Base-by-base conservation (phyloP, 2,888 invertebrate genomes). In the Parnassius smintheus region DNA sequence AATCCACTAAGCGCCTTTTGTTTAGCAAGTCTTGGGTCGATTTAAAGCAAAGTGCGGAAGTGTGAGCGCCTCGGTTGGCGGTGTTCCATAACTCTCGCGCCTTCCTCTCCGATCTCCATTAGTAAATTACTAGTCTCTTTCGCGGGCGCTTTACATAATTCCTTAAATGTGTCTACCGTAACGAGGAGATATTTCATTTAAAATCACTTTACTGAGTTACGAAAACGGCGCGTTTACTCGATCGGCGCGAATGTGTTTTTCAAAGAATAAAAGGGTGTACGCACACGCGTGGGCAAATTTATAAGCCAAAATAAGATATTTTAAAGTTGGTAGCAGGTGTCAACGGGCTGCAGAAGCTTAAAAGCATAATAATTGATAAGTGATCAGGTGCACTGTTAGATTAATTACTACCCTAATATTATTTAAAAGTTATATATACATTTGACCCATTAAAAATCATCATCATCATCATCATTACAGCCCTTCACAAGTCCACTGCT, bases 141-240 rank as follows among this genome's bases (percentile, higher is more conserved):
- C 55, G 22, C 55, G 44, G 45, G 54, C 10, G 45, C 55, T 55
- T 55, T 45, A 55, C 55, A 55, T 55, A 55, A 55, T 55, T 55
- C 55, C 45, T 45, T 55, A 22, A 54, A 55, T 55, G 55, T 45
- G 55, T 55, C 55, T 55, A 22, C 55, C 55, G 13, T 55, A 45
- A 55, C 55, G 22, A 55, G 45, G 45, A 45, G 18, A 55, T 55
- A 55, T 55, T 55, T 55, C 44, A 55, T 55, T 55, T 55, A 45
- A 55, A 55, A 55, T 55, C 55, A 55, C 55, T 55, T 55, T 11
- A 55, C 55, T 55, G 55, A 55, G 45, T 55, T 55, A 55, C 45
- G 55, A 45, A 22, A 45, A 45, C 45, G 45, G 55, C 55, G 45
- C 45, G 44, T 45, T 55, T 42, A 7, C 55, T 45, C 18, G 55